Base-by-base conservation (phyloP, 2,888 invertebrate genomes). In the Chymomyza caudatula region DNA sequence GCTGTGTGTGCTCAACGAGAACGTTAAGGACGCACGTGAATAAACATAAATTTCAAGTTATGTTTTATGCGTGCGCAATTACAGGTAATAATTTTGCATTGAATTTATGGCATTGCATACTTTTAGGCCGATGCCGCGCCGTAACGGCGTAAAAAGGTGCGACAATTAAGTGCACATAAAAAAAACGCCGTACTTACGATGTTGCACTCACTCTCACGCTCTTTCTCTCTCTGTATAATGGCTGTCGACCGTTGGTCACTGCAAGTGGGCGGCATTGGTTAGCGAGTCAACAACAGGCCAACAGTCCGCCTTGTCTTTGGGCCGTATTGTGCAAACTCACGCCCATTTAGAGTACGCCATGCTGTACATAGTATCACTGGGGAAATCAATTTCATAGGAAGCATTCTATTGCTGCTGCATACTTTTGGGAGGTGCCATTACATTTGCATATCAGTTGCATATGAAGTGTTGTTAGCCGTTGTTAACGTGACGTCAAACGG, bases 1-100 rank as follows among this genome's bases (percentile, higher is more conserved):
- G 13, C 49, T 44, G 42, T 44, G 25, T 11, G 11, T 2, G 63
- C n/a, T n/a, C n/a, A n/a, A n/a, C n/a, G n/a, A n/a, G n/a, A n/a
- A n/a, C n/a, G n/a, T n/a, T n/a, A n/a, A n/a, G n/a, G n/a, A n/a
- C n/a, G n/a, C n/a, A n/a, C n/a, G n/a, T n/a, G 62, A 69, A 74
- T 63, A 74, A 77, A 71, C 73, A 80, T 85, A 78, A 83, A 83
- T 81, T 77, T 66, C 65, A 75, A 80, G 77, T 78, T 82, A 85
- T 78, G 70, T 74, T 77, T 80, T 76, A 85, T 80, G 77, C 72
- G 69, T 65, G 67, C 71, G 71, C 80, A 85, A 82, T 82, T 80
- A 77, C 77, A 78, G 80, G 74, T 74, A 71, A 76, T 76, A 76
- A 80, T 84, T 79, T 72, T 67, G 66, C 64, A 47, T 64, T 56